A percentile compares a stretch with the other conserved stretches of the same genome.
phyloP scores from a whole-genome alignment of 2,888 invertebrate genomes.

The Athalia cordata region DNA sequence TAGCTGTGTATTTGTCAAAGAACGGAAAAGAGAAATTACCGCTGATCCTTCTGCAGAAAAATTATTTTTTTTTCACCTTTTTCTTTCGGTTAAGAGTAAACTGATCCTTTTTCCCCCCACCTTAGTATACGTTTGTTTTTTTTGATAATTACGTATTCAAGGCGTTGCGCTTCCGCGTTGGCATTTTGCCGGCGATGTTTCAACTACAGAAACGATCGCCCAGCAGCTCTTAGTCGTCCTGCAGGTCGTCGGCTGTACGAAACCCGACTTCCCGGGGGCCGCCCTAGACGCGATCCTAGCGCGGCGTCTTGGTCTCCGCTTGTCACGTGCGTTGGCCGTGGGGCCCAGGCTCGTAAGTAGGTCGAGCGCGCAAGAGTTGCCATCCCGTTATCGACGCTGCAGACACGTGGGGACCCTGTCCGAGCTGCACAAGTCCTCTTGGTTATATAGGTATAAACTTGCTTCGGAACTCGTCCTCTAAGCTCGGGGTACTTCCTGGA shows the following conservation, averaged over 20 bases:
- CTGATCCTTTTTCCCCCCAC: not conserved
- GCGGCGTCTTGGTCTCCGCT: slow-evolving; percentile 33
- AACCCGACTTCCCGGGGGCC: slow-evolving; percentile 24
- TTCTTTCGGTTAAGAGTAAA: not conserved
- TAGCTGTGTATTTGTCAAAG: too few species aligned
- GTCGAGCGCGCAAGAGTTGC: slow-evolving; percentile 45
- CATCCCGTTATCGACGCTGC: slow-evolving; percentile 42
- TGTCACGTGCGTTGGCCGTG: slow-evolving; percentile 42
- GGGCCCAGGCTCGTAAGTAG: slow-evolving; percentile 25
- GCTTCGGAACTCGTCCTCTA: slow-evolving; percentile 1
- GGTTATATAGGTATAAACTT: not conserved
- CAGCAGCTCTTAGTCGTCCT: slow-evolving; percentile 20
- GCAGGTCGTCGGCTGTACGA: slow-evolving; percentile 11
- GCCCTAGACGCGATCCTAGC: slow-evolving; percentile 42
- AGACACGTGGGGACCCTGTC: slow-evolving; percentile 36
- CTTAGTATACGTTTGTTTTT: slow-evolving; percentile 43
- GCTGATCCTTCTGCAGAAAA: too few species aligned
- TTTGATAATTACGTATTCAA: slow-evolving; percentile 53
- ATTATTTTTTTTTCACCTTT: too few species aligned
- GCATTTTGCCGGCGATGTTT: slow-evolving; percentile 52
- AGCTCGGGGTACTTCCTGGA: not conserved
- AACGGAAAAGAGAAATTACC: too few species aligned
- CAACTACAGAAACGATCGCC: not conserved
- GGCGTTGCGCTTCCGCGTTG: slow-evolving; percentile 37
- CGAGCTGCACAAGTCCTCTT: slow-evolving; percentile 22